Percentiles rank a stretch among this genome's conserved stretches.
Evolutionary conservation across 2,797 vertebrate species (phyloP).

Genomic region (Protosalanx chinensis): DNA sequence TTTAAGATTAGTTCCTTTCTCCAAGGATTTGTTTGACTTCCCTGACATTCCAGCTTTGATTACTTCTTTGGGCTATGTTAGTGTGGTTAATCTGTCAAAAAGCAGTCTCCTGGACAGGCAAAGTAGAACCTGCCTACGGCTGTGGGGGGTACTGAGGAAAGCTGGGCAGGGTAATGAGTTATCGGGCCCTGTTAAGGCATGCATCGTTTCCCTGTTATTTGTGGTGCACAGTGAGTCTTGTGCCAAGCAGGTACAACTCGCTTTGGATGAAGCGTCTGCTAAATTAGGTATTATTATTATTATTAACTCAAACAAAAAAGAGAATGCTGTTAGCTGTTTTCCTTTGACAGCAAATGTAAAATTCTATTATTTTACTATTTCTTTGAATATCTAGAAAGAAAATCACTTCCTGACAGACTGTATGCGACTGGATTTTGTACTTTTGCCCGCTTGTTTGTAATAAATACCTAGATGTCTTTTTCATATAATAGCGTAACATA

Average conservation of each 20-base stretch:
- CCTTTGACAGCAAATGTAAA: neutral
- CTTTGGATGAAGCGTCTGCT: too few relatives aligned
- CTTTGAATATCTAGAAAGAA: neutral
- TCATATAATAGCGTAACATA: neutral
- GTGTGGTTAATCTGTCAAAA: slow-evolving; percentile 12
- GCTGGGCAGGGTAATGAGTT: neutral
- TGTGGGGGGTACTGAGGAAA: neutral
- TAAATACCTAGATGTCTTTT: slow-evolving; percentile 7
- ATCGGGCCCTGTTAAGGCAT: neutral
- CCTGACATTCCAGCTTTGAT: neutral
- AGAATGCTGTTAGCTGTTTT: neutral
- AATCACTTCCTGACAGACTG: neutral
- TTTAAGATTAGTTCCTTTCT: neutral
- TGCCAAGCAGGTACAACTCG: neutral
- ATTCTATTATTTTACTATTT: neutral
- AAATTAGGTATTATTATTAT: too few relatives aligned
- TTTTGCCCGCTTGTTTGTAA: slow-evolving; percentile 16
- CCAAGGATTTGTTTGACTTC: neutral
- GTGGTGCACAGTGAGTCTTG: neutral
- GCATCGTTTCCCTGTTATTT: neutral
- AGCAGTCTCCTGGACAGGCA: neutral
- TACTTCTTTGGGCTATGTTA: neutral
- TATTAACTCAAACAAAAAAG: neutral
- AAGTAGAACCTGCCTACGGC: slow-evolving; percentile 4
- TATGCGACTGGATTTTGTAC: slow-evolving; percentile 14